Evolutionary conservation across 2,888 invertebrate genomes (phyloP), one percentile per base, ranked within the genome.

Genomic region (Dasypolia templi): DNA sequence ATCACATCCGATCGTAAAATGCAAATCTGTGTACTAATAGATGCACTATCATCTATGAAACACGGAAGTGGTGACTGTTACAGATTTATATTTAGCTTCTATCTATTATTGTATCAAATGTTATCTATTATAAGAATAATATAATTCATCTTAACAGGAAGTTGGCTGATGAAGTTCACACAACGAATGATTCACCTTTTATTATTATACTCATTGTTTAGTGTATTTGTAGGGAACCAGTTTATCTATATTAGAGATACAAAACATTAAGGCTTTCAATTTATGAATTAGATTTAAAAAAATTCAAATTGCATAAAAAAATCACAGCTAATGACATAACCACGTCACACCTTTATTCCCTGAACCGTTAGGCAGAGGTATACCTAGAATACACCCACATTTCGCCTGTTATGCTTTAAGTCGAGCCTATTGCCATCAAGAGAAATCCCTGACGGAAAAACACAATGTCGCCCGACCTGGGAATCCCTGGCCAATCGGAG

Each of bases 131-230:
- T 58, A 66, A 75, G 63, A 79, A 59, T 46, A 56, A 61, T n/a
- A 53, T 61, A 53, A 65, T 68, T 58, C 42, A 78, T 63, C 72
- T 70, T 26, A 55, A 32, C 39, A 65, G 55, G 72, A 75, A 79
- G 75, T 83, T 83, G 81, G 84, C 84, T 71, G 46, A n/a, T 68
- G 39, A 22, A 65, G 59, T 66, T 69, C 53, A 79, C 3, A 65
- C 32, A 14, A 69, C 11, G 14, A 51, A 61, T 83, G 75, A 81
- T 26, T 81, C 80, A 83, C 39, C 42, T 26, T 65, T 73, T 56
- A 64, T 61, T 72, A 46, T 59, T 17, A 19, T 46, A 32, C 14
- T 56, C 29, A 66, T 42, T 70, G 39, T 73, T 55, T n/a, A 12
- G 55, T 46, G 11, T 35, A 63, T 42, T 65, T 42, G 17, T 32